These are phyloP conservation scores for Acanthacorydalis orientalis DNA, from an alignment of 2,888 invertebrate species.

Conservation along the genomic window DNA sequence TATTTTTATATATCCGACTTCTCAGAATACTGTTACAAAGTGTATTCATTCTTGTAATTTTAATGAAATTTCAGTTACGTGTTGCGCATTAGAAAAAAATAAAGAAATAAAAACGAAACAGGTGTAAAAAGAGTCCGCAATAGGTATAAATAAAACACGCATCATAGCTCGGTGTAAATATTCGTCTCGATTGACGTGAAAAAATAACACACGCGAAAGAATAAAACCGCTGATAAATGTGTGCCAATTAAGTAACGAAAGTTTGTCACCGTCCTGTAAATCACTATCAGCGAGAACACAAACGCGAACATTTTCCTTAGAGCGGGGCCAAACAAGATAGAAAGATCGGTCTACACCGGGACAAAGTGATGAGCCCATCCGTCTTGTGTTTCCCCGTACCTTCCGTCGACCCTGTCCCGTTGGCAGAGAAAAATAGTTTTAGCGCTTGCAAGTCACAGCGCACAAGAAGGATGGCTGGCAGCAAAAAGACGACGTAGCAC, in stretches of 20 bases:
- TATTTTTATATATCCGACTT: no score
- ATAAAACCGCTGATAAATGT: not conserved
- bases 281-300: slow-evolving; percentile 24
- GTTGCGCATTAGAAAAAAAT: no score
- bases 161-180: no score
- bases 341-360: slow-evolving; percentile 20
- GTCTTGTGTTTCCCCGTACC: slow-evolving; percentile 21
- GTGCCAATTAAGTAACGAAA: not conserved
- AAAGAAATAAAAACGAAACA: no score
- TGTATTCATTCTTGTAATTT: no score
- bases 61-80: no score
- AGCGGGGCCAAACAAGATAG: slow-evolving; percentile 22
- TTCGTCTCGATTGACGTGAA: no score
- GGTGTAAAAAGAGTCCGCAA: no score
- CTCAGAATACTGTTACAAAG: no score
- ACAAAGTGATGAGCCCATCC: slow-evolving; percentile 28
- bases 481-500: slow-evolving; percentile 20
- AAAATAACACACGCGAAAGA: no score
- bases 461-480: slow-evolving; percentile 17
- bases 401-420: slow-evolving; percentile 11
- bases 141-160: no score
- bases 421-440: slow-evolving; percentile 26
- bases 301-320: slow-evolving; percentile 20
- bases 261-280: slow-evolving; percentile 14
- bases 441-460: slow-evolving; percentile 20